Evolutionary conservation across 2,113 vertebrate genomes (phyloP).

Genomic region (Ovis aries): DNA sequence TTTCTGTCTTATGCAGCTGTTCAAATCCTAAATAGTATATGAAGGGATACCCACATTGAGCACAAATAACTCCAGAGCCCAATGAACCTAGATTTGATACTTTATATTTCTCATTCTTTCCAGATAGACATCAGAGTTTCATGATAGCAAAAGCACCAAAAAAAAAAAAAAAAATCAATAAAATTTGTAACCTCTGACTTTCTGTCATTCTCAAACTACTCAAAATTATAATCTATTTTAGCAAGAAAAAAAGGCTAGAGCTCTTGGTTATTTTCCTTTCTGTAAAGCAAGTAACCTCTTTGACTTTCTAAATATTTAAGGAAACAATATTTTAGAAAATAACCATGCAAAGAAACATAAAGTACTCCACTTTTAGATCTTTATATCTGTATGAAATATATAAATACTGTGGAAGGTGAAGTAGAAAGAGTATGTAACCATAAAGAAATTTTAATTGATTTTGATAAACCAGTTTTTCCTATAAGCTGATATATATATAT

Average conservation of each 20-base stretch:
- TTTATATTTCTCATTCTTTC: neutral
- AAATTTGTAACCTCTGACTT: neutral
- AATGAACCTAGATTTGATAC: neutral
- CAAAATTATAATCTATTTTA: slow-evolving; percentile 28
- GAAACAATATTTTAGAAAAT: neutral
- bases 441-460: neutral
- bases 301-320: neutral
- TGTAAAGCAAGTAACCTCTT: neutral
- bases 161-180: neutral
- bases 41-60: neutral
- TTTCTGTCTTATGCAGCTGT: neutral
- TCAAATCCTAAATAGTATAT: neutral
- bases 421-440: neutral
- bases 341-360: neutral
- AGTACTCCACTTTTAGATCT: neutral
- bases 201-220: neutral
- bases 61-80: neutral
- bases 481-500: neutral
- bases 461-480: neutral
- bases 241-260: neutral
- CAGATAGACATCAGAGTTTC: neutral
- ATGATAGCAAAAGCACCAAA: neutral
- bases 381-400: neutral
- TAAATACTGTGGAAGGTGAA: neutral
- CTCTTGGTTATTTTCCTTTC: neutral